Conservation (phyloP, 2,797 vertebrate species). For the Eulemur mongoz region DNA sequence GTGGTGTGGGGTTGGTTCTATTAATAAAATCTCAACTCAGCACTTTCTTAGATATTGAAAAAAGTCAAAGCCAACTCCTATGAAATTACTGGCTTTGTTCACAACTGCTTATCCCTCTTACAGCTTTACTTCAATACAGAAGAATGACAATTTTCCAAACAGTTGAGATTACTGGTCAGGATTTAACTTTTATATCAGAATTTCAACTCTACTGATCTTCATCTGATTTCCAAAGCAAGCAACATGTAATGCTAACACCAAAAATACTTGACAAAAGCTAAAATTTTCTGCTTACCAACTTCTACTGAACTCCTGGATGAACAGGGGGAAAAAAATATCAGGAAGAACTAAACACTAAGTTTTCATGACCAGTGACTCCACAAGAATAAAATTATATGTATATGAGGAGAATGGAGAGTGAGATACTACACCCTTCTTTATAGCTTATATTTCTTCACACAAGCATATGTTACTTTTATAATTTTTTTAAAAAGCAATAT, state of each 20-base stretch:
- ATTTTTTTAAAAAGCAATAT: not conserved
- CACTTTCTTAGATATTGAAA: not conserved
- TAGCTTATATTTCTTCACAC: not conserved
- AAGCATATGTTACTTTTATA: not conserved
- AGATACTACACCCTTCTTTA: not conserved
- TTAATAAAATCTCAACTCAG: not conserved
- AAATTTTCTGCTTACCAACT: not conserved
- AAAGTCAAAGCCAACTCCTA: not conserved
- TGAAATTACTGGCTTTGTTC: not conserved
- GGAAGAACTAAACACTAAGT: not conserved
- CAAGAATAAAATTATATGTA: not conserved
- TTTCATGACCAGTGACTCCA: not conserved
- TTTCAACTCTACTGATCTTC: not conserved
- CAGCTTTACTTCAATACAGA: not conserved
- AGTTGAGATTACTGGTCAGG: not conserved
- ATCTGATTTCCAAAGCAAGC: not conserved
- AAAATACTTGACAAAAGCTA: not conserved
- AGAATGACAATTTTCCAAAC: not conserved
- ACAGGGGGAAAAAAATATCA: too few species aligned
- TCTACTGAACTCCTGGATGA: not conserved
- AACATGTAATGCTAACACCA: not conserved
- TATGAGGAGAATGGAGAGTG: not conserved
- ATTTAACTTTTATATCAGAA: not conserved
- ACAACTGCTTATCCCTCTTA: not conserved
- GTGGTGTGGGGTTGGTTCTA: not conserved